Conservation (phyloP, 2,888 invertebrate genomes). For the Ormia ochracea region DNA sequence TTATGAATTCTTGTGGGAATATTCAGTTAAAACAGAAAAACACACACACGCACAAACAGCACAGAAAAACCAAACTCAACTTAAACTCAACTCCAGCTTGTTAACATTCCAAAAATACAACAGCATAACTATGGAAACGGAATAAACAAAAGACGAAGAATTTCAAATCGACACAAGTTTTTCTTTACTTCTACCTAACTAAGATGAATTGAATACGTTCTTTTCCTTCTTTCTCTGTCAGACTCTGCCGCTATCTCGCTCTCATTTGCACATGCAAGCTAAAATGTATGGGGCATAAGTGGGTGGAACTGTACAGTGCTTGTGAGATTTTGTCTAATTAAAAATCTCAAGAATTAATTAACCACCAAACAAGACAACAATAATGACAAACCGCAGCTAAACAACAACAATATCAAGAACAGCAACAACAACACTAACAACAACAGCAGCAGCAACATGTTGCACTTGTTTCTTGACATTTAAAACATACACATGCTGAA, state of each 20-base stretch:
- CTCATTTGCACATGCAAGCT: background rate
- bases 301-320: conserved; percentile 54
- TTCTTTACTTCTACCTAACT: background rate
- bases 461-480: conserved; percentile 51
- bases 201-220: background rate
- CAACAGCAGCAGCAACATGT: conserved; percentile 41
- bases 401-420: conserved; percentile 24
- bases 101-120: conserved; percentile 60
- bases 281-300: conserved; percentile 24
- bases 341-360: conserved; percentile 57
- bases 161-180: conserved; percentile 43
- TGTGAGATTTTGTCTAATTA: conserved; percentile 57
- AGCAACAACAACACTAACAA: conserved; percentile 16
- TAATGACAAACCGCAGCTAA: conserved; percentile 13
- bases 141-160: conserved; percentile 39
- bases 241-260: background rate
- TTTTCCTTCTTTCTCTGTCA: background rate
- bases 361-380: conserved; percentile 40
- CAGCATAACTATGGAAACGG: conserved; percentile 35
- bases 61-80: conserved; percentile 18
- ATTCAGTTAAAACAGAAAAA: conserved; percentile 54
- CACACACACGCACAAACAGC: no score
- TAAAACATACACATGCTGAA: conserved; percentile 5
- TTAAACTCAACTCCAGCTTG: conserved; percentile 53
- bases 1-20: conserved; percentile 63